A percentile compares a stretch with the other conserved stretches of the same genome.
Evolutionary conservation across 2,888 invertebrate genomes (phyloP).

Genomic region (Andrena dorsata): DNA sequence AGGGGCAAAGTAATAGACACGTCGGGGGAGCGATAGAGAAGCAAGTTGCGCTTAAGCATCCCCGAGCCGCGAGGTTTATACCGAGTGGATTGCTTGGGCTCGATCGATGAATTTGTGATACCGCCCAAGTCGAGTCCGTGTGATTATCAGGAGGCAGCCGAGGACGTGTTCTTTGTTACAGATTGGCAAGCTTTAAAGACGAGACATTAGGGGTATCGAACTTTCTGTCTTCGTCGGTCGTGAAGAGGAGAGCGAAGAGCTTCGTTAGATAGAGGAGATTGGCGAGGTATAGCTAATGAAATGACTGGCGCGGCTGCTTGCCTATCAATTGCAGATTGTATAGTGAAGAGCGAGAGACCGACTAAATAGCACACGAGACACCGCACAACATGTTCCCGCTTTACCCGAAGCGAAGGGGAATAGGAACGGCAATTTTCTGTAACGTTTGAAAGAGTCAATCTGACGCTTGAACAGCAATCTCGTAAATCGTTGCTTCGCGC

Average conservation of each 20-base stretch:
- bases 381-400: conserved; percentile 33
- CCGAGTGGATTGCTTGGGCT: not conserved
- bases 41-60: not conserved
- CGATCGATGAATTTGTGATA: not conserved
- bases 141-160: too few relatives aligned
- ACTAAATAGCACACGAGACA: not conserved
- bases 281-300: not conserved
- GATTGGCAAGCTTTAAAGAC: too few relatives aligned
- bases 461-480: not conserved
- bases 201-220: not conserved
- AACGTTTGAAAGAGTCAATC: not conserved
- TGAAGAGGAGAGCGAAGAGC: conserved; percentile 19
- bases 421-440: not conserved
- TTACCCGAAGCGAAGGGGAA: conserved; percentile 5
- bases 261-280: not conserved
- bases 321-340: conserved; percentile 19
- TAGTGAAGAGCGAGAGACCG: not conserved
- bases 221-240: conserved; percentile 1
- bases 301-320: conserved; percentile 14
- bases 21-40: not conserved
- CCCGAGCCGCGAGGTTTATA: not conserved
- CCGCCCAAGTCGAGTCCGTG: too few relatives aligned
- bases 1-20: not conserved
- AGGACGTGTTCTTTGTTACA: too few relatives aligned
- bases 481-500: not conserved